Conservation (phyloP, 2,797 vertebrate species). For the Gambusia yucatana region DNA sequence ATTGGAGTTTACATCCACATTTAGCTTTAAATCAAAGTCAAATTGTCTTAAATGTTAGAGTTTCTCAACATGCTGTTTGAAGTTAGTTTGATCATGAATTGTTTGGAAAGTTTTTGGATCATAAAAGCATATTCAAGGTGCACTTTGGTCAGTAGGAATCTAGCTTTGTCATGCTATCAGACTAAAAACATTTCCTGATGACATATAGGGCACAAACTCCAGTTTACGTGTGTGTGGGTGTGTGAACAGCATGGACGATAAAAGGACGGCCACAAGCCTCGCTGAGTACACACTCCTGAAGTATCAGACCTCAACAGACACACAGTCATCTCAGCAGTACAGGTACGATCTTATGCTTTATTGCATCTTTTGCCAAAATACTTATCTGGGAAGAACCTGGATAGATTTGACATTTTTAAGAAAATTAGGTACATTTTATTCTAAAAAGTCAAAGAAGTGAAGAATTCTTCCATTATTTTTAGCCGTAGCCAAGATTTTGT, state of each 20-base stretch:
- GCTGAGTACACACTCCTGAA: constrained; percentile 55
- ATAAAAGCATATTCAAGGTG: constrained; percentile 10
- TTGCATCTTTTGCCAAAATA: background rate
- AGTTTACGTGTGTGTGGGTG: constrained; percentile 10
- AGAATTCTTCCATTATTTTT: background rate
- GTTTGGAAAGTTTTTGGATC: background rate
- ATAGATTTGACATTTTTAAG: background rate
- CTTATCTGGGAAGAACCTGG: background rate
- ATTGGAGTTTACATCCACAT: background rate
- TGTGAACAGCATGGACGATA: constrained; percentile 49
- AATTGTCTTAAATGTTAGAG: background rate
- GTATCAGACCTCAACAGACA: constrained; percentile 34
- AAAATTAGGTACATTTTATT: background rate
- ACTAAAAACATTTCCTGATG: background rate
- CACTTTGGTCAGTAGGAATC: constrained; percentile 62
- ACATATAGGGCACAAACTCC: constrained; percentile 21
- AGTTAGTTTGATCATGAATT: background rate
- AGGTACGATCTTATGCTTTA: constrained; percentile 54
- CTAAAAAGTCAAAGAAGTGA: background rate
- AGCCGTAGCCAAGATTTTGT: background rate
- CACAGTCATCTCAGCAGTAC: constrained; percentile 20
- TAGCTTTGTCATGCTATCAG: background rate
- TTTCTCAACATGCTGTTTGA: background rate
- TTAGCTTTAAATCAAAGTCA: background rate
- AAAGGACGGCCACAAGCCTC: constrained; percentile 28